Evolutionary conservation across 30 jellyfish, hydroid and myxozoan genomes (phyloP).

Genomic region (Aurelia sp.): DNA sequence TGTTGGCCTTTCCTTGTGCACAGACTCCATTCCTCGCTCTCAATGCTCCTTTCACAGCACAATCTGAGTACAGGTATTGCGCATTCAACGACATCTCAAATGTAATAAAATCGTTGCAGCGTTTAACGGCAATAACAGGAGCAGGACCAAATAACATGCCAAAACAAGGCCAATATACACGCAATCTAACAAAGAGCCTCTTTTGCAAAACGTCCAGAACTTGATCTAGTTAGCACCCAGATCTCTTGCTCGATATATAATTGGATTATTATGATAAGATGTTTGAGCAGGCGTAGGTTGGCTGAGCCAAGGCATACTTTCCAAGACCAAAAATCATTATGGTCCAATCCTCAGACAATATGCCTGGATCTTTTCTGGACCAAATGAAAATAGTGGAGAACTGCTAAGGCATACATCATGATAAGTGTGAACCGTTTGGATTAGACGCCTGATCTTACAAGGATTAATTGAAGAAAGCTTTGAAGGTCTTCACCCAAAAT

Average conservation of each 20-base stretch:
- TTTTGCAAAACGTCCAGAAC: no score
- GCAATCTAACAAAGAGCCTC: no score
- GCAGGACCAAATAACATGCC: background rate
- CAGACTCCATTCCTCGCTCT: constrained; percentile 10
- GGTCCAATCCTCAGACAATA: constrained; percentile 39
- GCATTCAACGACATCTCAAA: constrained; percentile 7
- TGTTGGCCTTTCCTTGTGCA: constrained; percentile 10
- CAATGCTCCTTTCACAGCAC: constrained; percentile 40
- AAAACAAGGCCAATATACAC: background rate
- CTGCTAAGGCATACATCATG: constrained; percentile 30
- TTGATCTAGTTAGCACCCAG: background rate
- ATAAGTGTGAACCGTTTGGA: constrained; percentile 29
- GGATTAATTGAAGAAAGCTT: background rate
- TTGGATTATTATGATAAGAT: background rate
- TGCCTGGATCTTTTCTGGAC: constrained; percentile 17
- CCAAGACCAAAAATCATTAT: constrained; percentile 33
- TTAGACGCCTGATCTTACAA: constrained; percentile 5
- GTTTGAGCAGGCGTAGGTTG: constrained; percentile 56
- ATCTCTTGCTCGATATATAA: constrained; percentile 29
- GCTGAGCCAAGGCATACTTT: constrained; percentile 37
- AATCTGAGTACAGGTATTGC: constrained; percentile 40
- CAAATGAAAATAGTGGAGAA: constrained; percentile 3
- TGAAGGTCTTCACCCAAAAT: constrained; percentile 18
- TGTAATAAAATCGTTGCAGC: background rate
- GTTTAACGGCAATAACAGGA: background rate